Evolutionary conservation across 2,113 vertebrate genomes (phyloP).

Genomic region (Xiphias gladius): DNA sequence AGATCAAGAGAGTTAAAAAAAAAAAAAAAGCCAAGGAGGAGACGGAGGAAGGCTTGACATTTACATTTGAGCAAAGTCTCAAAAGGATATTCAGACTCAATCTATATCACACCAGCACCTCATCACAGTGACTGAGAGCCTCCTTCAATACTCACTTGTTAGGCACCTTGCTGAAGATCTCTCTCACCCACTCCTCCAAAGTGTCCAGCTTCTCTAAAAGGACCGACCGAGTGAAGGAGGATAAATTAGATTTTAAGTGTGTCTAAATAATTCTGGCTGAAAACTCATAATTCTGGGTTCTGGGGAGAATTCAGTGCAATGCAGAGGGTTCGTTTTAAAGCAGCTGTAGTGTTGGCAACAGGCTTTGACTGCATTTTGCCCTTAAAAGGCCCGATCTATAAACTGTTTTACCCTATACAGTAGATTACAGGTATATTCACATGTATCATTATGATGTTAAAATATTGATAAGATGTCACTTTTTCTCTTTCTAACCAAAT

Average conservation of each 20-base stretch:
- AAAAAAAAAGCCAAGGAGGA: slow-evolving; percentile 1
- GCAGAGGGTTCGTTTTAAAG: background rate
- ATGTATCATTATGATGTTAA: background rate
- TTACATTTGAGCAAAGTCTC: slow-evolving; percentile 53
- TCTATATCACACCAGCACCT: slow-evolving; percentile 48
- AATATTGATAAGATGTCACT: background rate
- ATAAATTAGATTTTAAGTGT: slow-evolving; percentile 50
- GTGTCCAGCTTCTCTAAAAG: slow-evolving; percentile 93
- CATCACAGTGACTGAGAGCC: slow-evolving; percentile 51
- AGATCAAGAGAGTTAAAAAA: slow-evolving; percentile 14
- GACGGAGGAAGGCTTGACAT: slow-evolving; percentile 58
- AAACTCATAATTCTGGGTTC: slow-evolving; percentile 17
- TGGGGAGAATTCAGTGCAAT: background rate
- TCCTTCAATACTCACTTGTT: slow-evolving; percentile 91
- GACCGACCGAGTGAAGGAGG: slow-evolving; percentile 43
- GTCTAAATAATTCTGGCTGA: slow-evolving; percentile 31
- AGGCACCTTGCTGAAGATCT: slow-evolving; percentile 96
- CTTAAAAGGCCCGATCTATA: background rate
- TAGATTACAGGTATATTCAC: background rate
- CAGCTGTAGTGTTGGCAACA: background rate
- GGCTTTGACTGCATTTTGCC: background rate
- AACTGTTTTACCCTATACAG: background rate
- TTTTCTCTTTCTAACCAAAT: background rate
- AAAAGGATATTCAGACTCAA: slow-evolving; percentile 51
- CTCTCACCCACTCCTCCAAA: slow-evolving; percentile 95